phyloP scores from a whole-genome alignment of 2,888 invertebrate genomes.

The Dynastes hyllus region DNA sequence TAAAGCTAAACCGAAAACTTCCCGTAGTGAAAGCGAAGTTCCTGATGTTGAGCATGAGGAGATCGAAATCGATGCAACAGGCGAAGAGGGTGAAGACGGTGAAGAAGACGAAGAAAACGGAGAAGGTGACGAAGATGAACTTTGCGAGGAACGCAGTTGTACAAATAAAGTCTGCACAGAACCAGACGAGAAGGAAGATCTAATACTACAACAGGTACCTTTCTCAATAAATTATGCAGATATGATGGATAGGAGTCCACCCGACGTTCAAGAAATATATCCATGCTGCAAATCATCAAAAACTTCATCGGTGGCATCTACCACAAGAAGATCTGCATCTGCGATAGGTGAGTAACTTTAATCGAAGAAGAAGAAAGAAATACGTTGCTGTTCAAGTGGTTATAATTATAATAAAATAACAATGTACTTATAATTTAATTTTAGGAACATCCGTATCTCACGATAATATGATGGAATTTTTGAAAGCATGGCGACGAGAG shows the following conservation, averaged over 20 bases:
- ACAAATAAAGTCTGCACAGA: constrained; percentile 27
- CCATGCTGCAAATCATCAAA: constrained; percentile 31
- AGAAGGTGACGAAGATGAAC: constrained; percentile 11
- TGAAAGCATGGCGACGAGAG: constrained; percentile 64
- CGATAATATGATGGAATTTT: constrained; percentile 62
- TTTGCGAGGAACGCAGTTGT: constrained; percentile 35
- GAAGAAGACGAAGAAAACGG: constrained; percentile 22
- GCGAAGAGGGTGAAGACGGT: constrained; percentile 15
- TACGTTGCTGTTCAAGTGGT: too few relatives aligned
- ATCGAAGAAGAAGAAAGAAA: too few relatives aligned
- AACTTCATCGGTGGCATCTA: constrained; percentile 12
- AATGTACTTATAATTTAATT: neutral
- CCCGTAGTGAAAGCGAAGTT: constrained; percentile 44
- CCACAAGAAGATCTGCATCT: constrained; percentile 31
- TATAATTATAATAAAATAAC: too few relatives aligned
- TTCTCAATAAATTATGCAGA: constrained; percentile 67
- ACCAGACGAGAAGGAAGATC: constrained; percentile 52
- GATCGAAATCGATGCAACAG: constrained; percentile 54
- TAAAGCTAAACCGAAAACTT: constrained; percentile 19
- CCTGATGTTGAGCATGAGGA: constrained; percentile 46
- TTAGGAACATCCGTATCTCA: constrained; percentile 59
- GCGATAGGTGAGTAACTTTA: constrained; percentile 14
- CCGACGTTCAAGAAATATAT: constrained; percentile 43
- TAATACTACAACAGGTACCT: constrained; percentile 59
- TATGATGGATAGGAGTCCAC: constrained; percentile 57